A percentile compares a stretch with the other conserved stretches of the same genome.
phyloP scores from a whole-genome alignment of 2,113 vertebrate genomes.

The Oryzias javanicus region DNA sequence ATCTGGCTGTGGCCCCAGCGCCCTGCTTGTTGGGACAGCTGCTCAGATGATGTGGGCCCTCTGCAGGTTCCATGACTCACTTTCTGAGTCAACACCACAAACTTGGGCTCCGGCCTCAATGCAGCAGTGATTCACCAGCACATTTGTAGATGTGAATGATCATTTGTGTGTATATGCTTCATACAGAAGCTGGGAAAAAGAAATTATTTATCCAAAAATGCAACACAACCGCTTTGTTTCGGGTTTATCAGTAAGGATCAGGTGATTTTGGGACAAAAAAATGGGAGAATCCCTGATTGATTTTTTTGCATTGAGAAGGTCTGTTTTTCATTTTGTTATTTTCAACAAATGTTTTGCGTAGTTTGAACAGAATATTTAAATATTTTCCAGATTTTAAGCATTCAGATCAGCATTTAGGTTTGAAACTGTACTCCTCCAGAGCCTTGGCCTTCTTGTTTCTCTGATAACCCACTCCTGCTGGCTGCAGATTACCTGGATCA shows the following conservation, averaged over 20 bases:
- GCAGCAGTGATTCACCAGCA: slow-evolving; percentile 46
- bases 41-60: slow-evolving; percentile 72
- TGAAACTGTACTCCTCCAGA: too few species aligned
- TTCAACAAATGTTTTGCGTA: not conserved
- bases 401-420: too few species aligned
- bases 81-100: slow-evolving; percentile 71
- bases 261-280: not conserved
- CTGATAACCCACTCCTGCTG: too few species aligned
- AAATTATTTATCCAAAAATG: slow-evolving; percentile 1
- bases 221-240: not conserved
- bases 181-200: not conserved
- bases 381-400: too few species aligned
- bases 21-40: slow-evolving; percentile 79
- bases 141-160: slow-evolving; percentile 41
- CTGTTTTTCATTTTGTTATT: not conserved
- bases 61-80: slow-evolving; percentile 75
- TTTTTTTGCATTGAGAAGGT: slow-evolving; percentile 8
- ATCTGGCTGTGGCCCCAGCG: slow-evolving; percentile 41
- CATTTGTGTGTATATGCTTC: not conserved
- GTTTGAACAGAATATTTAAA: too few species aligned
- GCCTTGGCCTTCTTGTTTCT: too few species aligned
- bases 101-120: slow-evolving; percentile 40
- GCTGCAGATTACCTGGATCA: too few species aligned
- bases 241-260: not conserved
- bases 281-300: not conserved